Base-by-base conservation (phyloP, 2,888 invertebrate species). In the Anticlea derivata region DNA sequence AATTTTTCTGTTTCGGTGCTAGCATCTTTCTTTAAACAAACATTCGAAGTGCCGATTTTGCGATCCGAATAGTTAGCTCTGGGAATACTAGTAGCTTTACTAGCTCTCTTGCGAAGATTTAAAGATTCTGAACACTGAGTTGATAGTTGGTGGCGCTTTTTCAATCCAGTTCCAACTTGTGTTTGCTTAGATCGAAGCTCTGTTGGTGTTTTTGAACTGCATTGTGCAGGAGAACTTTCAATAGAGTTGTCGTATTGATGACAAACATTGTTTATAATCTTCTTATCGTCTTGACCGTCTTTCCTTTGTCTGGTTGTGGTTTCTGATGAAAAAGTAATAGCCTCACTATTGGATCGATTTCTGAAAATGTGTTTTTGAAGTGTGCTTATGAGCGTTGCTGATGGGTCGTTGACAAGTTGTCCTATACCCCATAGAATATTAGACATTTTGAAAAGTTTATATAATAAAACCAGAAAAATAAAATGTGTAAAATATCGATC, bases 401-500 rank as follows among this genome's bases (percentile, higher is more conserved):
- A 79, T 22, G 86, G 83, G 58, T 85, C 78, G 47, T 74, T 79
- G 7, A 78, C 65, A n/a, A 86, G 65, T 52, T 84, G 75, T 10
- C 75, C 75, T 26, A 86, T 64, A 41, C 77, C 71, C 80, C 79
- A 80, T 27, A 85, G 61, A 58, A 80, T 68, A 37, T 61, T 65
- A 29, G 78, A 58, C 84, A 84, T 85, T 11, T 4, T 31, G 5
- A 13, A 7, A 6, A 7, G 5, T 41, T n/a, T 1, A 17, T 27
- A 22, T n/a, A 2, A 27, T 13, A 2, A 10, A n/a, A 1, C n/a
- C 6, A 23, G 2, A 2, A 33, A n/a, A 23, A 8, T 11, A n/a
- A 1, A 7, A 23, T 17, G 17, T 2, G 4, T 3, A 17, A 17
- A 17, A 2, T 17, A 4, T 17, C 2, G 2, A 17, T 17, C 17